Evolutionary conservation across 2,113 vertebrate genomes (phyloP).

Genomic region (Sialia sialis): DNA sequence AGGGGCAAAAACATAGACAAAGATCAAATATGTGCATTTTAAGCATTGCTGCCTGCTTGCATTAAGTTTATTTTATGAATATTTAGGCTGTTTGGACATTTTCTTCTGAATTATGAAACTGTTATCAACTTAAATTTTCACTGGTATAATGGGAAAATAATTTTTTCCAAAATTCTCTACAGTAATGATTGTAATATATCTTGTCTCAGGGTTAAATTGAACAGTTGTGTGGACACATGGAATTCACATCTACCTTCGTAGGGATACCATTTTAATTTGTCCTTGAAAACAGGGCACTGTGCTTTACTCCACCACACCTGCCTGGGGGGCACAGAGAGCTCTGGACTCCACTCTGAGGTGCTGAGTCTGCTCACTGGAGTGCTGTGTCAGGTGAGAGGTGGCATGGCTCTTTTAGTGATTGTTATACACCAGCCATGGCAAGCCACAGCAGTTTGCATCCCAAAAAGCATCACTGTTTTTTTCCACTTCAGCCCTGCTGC

Average conservation of each 20-base stretch:
- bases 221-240: not conserved
- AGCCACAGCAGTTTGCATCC: not conserved
- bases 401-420: rapidly evolving
- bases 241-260: rapidly evolving
- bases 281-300: not conserved
- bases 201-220: not conserved
- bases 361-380: not conserved
- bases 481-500: not conserved
- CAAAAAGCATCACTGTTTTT: not conserved
- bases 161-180: not conserved
- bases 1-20: not conserved
- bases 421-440: not conserved
- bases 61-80: not conserved
- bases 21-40: not conserved
- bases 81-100: not conserved
- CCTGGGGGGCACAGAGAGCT: not conserved
- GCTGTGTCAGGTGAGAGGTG: not conserved
- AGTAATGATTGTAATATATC: not conserved
- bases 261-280: not conserved
- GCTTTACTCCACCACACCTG: not conserved
- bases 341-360: not conserved
- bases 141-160: not conserved
- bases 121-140: not conserved
- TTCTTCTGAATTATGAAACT: not conserved
- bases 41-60: not conserved